These are phyloP conservation scores for Thamnophis sirtalis DNA, from an alignment of 2,113 vertebrate species.

Conservation along the genomic window DNA sequence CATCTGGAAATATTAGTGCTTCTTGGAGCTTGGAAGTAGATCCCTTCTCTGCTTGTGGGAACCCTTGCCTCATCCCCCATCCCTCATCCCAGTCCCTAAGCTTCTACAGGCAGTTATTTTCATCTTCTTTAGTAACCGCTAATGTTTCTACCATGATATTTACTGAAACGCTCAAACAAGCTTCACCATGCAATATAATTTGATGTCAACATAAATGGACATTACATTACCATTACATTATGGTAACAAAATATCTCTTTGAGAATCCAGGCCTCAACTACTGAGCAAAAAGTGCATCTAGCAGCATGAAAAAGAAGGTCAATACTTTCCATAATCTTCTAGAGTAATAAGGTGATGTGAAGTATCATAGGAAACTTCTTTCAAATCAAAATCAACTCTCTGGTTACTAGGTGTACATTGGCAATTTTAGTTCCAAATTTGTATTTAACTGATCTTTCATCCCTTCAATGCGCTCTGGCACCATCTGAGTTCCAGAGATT, in stretches of 20 bases:
- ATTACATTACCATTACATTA: too few species aligned
- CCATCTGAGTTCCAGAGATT: slow-evolving; percentile 4
- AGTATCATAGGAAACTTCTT: background rate
- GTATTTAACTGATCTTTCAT: slow-evolving; percentile 9
- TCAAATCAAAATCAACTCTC: slow-evolving; percentile 8
- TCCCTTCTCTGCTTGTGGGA: background rate
- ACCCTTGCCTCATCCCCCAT: background rate
- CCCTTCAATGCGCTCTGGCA: slow-evolving; percentile 3
- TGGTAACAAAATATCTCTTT: background rate
- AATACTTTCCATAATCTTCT: background rate
- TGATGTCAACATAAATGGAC: background rate
- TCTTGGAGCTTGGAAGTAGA: background rate
- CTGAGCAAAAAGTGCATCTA: background rate
- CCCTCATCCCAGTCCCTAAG: background rate
- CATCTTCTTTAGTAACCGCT: too few species aligned
- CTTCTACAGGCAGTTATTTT: background rate
- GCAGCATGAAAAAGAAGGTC: background rate
- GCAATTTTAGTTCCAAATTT: slow-evolving; percentile 15
- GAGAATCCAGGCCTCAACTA: background rate
- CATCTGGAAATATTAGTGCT: background rate
- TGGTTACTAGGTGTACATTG: slow-evolving; percentile 6
- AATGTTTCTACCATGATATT: background rate
- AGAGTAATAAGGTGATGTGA: background rate
- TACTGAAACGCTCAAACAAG: background rate
- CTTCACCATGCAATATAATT: background rate